Percentiles rank a stretch among this genome's conserved stretches.
Conservation (phyloP, 2,888 invertebrate species). For the Caradrina kadenii region DNA sequence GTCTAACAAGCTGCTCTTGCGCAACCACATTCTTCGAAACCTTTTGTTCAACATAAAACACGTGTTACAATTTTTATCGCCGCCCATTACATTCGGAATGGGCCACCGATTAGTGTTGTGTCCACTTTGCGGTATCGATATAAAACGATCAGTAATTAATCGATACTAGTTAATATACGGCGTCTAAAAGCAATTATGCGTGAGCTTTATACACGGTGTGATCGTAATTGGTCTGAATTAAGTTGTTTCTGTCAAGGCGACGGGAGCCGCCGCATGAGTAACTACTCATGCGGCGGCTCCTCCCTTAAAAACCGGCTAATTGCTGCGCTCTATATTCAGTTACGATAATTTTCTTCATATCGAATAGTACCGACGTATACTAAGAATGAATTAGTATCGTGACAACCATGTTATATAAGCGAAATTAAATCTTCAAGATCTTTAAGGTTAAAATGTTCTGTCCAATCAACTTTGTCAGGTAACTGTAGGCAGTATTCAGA, state of each 20-base stretch:
- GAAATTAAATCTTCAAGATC: slow-evolving; percentile 71
- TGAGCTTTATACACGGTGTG: slow-evolving; percentile 53
- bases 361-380: slow-evolving; percentile 36
- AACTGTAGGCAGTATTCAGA: slow-evolving; percentile 56
- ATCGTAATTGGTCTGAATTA: slow-evolving; percentile 71
- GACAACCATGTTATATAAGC: slow-evolving; percentile 62
- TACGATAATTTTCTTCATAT: slow-evolving; percentile 62
- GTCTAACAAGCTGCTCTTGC: slow-evolving; percentile 25
- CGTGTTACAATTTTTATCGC: slow-evolving; percentile 60
- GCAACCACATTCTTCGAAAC: slow-evolving; percentile 51
- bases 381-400: slow-evolving; percentile 56
- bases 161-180: slow-evolving; percentile 53
- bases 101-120: slow-evolving; percentile 50
- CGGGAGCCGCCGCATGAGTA: no score
- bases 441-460: slow-evolving; percentile 69
- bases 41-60: slow-evolving; percentile 56
- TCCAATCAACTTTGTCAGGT: slow-evolving; percentile 74
- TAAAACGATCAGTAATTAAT: slow-evolving; percentile 60
- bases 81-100: slow-evolving; percentile 40
- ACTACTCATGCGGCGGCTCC: slow-evolving; percentile 52
- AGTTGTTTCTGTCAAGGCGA: slow-evolving; percentile 73
- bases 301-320: slow-evolving; percentile 71
- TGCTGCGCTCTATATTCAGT: slow-evolving; percentile 63
- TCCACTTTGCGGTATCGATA: slow-evolving; percentile 51
- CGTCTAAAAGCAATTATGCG: slow-evolving; percentile 56